A percentile compares a stretch with the other conserved stretches of the same genome.
phyloP scores from a whole-genome alignment of 2,797 vertebrate genomes.

The Coregonus suidteri region DNA sequence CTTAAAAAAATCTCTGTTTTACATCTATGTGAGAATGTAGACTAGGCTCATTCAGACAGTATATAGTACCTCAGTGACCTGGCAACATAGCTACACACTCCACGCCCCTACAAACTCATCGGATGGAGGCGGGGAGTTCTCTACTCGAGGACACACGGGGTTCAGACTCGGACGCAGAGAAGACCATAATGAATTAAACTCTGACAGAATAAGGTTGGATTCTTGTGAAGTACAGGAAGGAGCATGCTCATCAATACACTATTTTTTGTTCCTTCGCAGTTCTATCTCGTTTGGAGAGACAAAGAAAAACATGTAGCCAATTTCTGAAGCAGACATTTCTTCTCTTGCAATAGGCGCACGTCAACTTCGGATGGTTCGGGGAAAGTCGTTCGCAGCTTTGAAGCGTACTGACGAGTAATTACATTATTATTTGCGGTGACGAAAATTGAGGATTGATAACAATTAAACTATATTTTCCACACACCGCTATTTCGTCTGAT shows the following conservation, averaged over 20 bases:
- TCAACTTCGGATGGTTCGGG: constrained; percentile 23
- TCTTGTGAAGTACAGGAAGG: not conserved
- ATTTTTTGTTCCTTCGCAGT: not conserved
- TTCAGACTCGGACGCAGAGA: not conserved
- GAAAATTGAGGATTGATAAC: not conserved
- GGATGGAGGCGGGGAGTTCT: not conserved
- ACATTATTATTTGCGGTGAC: not conserved
- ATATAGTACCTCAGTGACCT: too few relatives aligned
- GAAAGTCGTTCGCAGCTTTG: not conserved
- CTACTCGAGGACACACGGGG: not conserved
- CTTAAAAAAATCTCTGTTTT: too few relatives aligned
- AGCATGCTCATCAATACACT: not conserved
- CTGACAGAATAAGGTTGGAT: not conserved
- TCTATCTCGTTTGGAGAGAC: not conserved
- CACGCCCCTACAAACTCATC: not conserved
- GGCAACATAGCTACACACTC: not conserved
- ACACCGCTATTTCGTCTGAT: constrained; percentile 29
- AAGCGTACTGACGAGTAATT: not conserved
- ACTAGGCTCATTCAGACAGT: too few relatives aligned
- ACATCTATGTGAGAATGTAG: too few relatives aligned
- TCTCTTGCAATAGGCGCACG: constrained; percentile 12
- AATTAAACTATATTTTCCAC: not conserved
- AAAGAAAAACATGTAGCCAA: not conserved
- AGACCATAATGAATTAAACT: constrained; percentile 1
- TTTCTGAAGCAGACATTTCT: not conserved